Percentiles rank a stretch among this genome's conserved stretches.
These are phyloP conservation scores for Discoglossus pictus DNA, from an alignment of 2,797 vertebrate species.

Conservation along the genomic window DNA sequence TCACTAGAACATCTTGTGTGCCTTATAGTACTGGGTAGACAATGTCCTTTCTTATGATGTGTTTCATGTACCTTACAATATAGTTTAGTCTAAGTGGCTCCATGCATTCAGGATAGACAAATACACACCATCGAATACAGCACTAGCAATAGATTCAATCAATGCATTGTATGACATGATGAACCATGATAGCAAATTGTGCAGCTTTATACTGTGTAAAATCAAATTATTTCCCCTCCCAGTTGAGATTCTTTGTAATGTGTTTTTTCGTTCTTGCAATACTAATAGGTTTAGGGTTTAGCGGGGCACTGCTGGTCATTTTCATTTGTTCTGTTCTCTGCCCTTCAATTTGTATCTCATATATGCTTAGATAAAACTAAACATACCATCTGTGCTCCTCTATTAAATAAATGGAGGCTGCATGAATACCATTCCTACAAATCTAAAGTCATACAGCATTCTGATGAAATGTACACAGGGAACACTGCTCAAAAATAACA, in stretches of 20 bases:
- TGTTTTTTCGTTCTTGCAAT: conserved; percentile 17
- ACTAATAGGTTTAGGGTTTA: conserved; percentile 33
- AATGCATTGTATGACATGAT: conserved; percentile 20
- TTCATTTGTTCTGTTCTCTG: conserved; percentile 18
- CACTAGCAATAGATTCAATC: conserved; percentile 37
- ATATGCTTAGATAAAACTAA: conserved; percentile 7
- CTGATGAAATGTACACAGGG: too few relatives aligned
- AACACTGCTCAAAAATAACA: too few relatives aligned
- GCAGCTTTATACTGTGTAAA: conserved; percentile 11
- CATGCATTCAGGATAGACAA: not conserved
- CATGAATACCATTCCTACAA: not conserved
- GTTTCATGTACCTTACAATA: conserved; percentile 15
- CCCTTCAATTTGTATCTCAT: conserved; percentile 33
- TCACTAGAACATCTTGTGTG: conserved; percentile 16
- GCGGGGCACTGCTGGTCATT: conserved; percentile 7
- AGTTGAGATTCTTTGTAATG: conserved; percentile 19
- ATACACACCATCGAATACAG: conserved; percentile 1
- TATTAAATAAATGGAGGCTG: conserved; percentile 2
- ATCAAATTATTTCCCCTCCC: conserved; percentile 20
- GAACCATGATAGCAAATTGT: conserved; percentile 24
- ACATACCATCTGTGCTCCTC: not conserved
- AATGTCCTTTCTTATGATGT: not conserved
- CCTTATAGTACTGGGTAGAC: conserved; percentile 3
- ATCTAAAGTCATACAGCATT: not conserved
- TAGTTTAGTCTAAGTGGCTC: not conserved